Percentiles rank a stretch among this genome's conserved stretches.
Evolutionary conservation across 2,888 invertebrate genomes (phyloP).

Genomic region (Eremobia ochroleuca): DNA sequence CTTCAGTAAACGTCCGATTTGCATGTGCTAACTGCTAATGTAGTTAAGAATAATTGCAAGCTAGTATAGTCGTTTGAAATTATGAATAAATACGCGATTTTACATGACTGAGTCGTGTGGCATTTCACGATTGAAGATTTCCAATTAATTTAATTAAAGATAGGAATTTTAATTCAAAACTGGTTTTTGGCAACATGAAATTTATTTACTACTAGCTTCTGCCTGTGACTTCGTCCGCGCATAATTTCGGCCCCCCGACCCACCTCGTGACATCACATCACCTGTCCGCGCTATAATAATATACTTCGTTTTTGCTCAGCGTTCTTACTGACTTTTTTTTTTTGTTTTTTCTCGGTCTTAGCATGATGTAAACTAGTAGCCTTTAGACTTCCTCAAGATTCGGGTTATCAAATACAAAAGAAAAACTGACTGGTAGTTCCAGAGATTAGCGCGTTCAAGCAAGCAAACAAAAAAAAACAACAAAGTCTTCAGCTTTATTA

Average conservation of each 20-base stretch:
- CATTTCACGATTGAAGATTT: constrained; percentile 7
- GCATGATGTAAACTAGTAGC: background rate
- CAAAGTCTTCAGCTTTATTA: too few species aligned
- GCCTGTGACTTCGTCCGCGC: too few species aligned
- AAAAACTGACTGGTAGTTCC: too few species aligned
- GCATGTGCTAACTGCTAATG: constrained; percentile 35
- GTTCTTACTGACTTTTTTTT: background rate
- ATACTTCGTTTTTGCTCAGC: background rate
- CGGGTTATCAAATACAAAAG: background rate
- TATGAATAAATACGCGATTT: constrained; percentile 8
- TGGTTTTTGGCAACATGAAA: background rate
- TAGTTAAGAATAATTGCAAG: constrained; percentile 17
- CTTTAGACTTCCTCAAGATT: background rate
- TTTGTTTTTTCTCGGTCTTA: background rate
- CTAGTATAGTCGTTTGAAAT: constrained; percentile 23
- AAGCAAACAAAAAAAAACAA: too few species aligned
- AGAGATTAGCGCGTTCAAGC: too few species aligned
- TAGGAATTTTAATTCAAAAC: background rate
- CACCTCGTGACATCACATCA: background rate
- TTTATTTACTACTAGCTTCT: background rate
- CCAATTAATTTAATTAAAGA: background rate
- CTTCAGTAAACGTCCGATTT: constrained; percentile 52
- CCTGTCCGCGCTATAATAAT: background rate
- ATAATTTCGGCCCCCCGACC: background rate
- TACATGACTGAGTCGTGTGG: background rate